These are phyloP conservation scores for Paradoxurus hermaphroditus DNA, from an alignment of 2,113 vertebrate species.

Conservation along the genomic window DNA sequence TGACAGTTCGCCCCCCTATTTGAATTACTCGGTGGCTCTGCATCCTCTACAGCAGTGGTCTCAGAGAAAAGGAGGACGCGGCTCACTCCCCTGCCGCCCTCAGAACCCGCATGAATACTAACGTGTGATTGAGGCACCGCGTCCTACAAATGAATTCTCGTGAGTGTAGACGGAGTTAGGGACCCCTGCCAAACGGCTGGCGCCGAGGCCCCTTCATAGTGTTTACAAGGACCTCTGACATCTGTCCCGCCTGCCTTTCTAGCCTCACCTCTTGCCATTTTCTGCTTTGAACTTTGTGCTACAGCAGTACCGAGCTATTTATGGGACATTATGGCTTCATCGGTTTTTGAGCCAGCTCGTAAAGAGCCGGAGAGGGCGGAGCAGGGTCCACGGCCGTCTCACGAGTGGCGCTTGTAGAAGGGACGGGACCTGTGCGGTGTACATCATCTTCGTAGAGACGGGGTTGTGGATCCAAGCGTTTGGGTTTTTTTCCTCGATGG, in stretches of 20 bases:
- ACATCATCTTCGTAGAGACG: background rate
- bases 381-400: background rate
- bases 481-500: background rate
- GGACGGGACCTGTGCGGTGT: background rate
- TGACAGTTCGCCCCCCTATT: background rate
- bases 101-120: background rate
- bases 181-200: background rate
- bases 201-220: background rate
- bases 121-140: background rate
- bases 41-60: too few species aligned
- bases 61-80: too few species aligned
- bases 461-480: background rate
- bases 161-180: background rate
- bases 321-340: background rate
- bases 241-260: background rate
- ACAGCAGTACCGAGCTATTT: background rate
- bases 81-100: background rate
- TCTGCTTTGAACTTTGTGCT: background rate
- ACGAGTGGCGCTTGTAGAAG: background rate
- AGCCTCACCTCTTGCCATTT: background rate
- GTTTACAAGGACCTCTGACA: background rate
- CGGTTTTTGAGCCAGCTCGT: background rate
- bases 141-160: background rate
- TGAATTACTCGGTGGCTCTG: background rate
- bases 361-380: too few species aligned